Evolutionary conservation across 2,888 invertebrate genomes (phyloP).

Genomic region (Hecatera dysodea): DNA sequence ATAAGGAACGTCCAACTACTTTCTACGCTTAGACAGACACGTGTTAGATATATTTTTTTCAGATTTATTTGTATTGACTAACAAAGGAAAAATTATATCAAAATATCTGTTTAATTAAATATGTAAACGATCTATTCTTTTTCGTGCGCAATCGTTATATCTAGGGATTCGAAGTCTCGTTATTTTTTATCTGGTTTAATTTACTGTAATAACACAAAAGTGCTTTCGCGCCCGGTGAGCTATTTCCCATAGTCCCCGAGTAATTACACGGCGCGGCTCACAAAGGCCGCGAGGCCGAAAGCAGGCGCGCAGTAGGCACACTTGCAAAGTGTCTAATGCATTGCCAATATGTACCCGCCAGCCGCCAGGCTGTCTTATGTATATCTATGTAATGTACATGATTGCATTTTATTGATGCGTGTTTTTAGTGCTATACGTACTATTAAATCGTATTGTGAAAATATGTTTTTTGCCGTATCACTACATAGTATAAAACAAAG

Average conservation of each 20-base stretch:
- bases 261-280: conserved; percentile 86
- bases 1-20: conserved; percentile 73
- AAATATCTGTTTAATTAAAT: conserved; percentile 19
- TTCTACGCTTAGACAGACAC: conserved; percentile 67
- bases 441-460: too few relatives aligned
- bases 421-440: neutral
- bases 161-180: conserved; percentile 12
- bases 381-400: neutral
- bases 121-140: conserved; percentile 4
- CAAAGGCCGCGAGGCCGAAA: conserved; percentile 80
- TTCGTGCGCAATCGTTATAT: neutral
- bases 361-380: conserved; percentile 2
- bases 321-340: conserved; percentile 70
- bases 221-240: conserved; percentile 81
- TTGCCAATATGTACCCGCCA: conserved; percentile 67
- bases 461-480: too few relatives aligned
- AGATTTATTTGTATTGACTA: conserved; percentile 55
- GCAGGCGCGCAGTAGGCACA: conserved; percentile 66
- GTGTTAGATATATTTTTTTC: conserved; percentile 65
- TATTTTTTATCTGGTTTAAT: conserved; percentile 77
- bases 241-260: conserved; percentile 89
- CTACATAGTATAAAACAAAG: too few relatives aligned
- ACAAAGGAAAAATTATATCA: conserved; percentile 22
- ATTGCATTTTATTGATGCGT: neutral
- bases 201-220: conserved; percentile 84